Base-by-base conservation (phyloP, 1,140 invertebrate genomes). In the Asobara japonica region DNA sequence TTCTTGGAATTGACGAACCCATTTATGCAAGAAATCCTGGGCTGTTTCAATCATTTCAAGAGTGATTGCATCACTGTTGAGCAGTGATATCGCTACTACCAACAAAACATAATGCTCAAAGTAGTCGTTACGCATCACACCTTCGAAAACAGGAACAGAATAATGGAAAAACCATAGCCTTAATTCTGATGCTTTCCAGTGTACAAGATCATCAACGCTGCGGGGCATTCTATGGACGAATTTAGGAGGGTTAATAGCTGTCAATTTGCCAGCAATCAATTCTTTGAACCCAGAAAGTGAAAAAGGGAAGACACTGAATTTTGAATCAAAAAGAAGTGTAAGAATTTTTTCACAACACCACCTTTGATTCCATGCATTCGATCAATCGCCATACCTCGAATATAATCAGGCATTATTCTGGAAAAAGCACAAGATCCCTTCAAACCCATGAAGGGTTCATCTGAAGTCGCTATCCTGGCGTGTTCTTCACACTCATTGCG, bases 171-270 rank as follows among this genome's bases (percentile, higher is more conserved):
- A 38, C 69, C 65, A 76, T 60, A 72, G 18, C 61, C 30, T 71
- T 4, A 74, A 25, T 51, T 76, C 71, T 8, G 68, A 77, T 31
- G 76, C 67, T 65, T 77, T 77, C 73, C 73, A 77, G 33, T 74
- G 73, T 20, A 18, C 6, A 33, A 74, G 33, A 48, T 77, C 73
- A 18, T 48, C 18, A 33, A 77, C 65, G 3, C 62, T 62, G 31
- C 75, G 66, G 11, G 73, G 73, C 72, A 77, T 69, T 13, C 73
- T 69, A 36, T 77, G 70, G 13, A 77, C 68, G 13, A 72, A 77
- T 33, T 77, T 74, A 8, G 73, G 73, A 10, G 73, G 76, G 65
- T 77, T 77, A 0, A 69, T 69, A 5, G 7, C n/a, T 20, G 36
- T 30, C 38, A 75, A 75, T 61, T 20, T 65, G 18, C 30, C 61